Evolutionary conservation across 2,113 vertebrate genomes (phyloP).

Genomic region (Nettapus auritus): DNA sequence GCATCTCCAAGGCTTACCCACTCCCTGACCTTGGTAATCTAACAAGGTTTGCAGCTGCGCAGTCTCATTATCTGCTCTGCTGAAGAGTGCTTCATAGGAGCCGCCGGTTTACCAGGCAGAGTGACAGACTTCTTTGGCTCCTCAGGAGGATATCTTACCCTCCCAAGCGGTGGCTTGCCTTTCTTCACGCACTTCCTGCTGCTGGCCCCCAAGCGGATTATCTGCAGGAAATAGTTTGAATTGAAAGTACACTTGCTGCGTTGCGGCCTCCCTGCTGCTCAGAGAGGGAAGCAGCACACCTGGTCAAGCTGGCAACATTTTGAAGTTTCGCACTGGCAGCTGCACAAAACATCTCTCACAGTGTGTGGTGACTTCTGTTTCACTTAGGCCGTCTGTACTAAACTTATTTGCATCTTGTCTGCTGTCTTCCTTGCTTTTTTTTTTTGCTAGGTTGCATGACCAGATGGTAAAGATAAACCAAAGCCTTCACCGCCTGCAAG

Average conservation of each 20-base stretch:
- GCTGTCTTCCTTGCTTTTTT: neutral
- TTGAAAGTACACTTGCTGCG: neutral
- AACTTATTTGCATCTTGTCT: neutral
- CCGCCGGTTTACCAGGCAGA: fast-evolving
- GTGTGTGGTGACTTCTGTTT: fast-evolving
- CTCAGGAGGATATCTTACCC: neutral
- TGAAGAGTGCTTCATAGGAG: neutral
- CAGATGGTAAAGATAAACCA: constrained; percentile 99
- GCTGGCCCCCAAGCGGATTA: neutral
- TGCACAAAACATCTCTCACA: neutral
- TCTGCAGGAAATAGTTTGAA: fast-evolving
- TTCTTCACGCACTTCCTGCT: neutral
- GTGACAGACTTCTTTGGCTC: neutral
- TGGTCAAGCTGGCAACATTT: neutral
- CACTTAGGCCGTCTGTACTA: neutral
- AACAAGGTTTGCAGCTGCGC: fast-evolving
- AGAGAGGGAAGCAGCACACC: neutral
- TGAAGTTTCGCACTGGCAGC: neutral
- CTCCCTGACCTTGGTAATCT: neutral
- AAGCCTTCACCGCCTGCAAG: constrained; percentile 95
- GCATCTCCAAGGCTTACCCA: fast-evolving
- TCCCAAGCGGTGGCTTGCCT: neutral
- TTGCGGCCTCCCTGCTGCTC: neutral
- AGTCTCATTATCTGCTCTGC: fast-evolving
- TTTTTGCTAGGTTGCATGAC: constrained; percentile 87